Base-by-base conservation (phyloP, 2,113 vertebrate genomes). In the Trachemys scripta region DNA sequence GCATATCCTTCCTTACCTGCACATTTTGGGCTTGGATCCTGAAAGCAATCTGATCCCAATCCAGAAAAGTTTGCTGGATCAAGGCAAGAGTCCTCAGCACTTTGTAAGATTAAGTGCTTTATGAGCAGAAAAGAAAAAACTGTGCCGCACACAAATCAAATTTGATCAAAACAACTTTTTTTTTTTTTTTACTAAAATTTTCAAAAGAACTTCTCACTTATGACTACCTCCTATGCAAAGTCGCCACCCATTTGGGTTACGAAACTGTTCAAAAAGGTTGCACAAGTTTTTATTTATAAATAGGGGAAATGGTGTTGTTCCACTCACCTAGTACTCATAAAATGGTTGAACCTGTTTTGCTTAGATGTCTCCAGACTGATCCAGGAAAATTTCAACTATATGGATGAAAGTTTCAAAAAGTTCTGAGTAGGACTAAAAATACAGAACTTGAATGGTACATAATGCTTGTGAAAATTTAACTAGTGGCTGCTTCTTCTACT, bases 401-500 rank as follows among this genome's bases (percentile, higher is more conserved):
- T 19, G 20, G 49, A 42, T 2, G 8, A 72, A 92, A 91, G 72
- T 72, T 35, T 91, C 45, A 51, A 49, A 89, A 22, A 59, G 27
- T 42, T 86, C 86, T 69, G 5, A 80, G 54, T 8, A 2, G 57
- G 11, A 29, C 11, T 59, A 11, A 59, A 59, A 59, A 59, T 59
- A 29, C 27, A 59, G 57, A 59, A 59, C 57, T 59, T 59, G 25
- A 29, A 59, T 29, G 91, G 80, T 12, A 91, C 88, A 93, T 96
- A 85, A 87, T 12, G 62, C 19, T 79, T 81, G 29, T 1, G 19
- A 8, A 93, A 87, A 22, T 92, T 57, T 5, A 90, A 80, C 56
- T 90, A 10, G 59, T 81, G 0, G 0, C 3, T 25, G 25, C 56
- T 57, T 29, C 57, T 29, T 29, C 57, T 59, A 29, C 11, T 12